These are phyloP conservation scores for Pogonocichla stellata DNA, from an alignment of 2,113 vertebrate species.

Conservation along the genomic window DNA sequence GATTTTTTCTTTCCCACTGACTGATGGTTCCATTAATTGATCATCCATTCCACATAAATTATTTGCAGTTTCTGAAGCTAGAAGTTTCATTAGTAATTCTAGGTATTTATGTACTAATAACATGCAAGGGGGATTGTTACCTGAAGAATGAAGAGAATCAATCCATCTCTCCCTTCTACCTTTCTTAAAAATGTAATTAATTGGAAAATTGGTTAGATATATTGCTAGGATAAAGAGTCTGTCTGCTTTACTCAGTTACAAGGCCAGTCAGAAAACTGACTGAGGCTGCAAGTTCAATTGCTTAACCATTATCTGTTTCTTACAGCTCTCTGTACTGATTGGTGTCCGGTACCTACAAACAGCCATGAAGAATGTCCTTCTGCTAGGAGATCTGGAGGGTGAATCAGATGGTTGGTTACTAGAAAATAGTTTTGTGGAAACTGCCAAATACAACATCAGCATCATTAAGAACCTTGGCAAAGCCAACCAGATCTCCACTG, in stretches of 20 bases:
- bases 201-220: not conserved
- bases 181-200: not conserved
- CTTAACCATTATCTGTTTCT: not conserved
- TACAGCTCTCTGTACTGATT: constrained; percentile 82
- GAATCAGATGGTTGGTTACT: constrained; percentile 88
- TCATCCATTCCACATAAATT: not conserved
- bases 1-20: not conserved
- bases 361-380: constrained; percentile 82
- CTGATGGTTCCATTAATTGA: not conserved
- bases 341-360: constrained; percentile 90
- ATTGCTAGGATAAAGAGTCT: not conserved
- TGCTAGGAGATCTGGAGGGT: constrained; percentile 77
- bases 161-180: not conserved
- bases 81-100: not conserved
- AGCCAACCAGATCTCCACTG: constrained; percentile 79
- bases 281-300: not conserved
- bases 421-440: constrained; percentile 85
- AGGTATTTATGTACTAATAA: not conserved
- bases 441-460: constrained; percentile 81
- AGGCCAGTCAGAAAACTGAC: not conserved
- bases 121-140: not conserved
- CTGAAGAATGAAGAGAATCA: not conserved
- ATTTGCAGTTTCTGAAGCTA: not conserved
- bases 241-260: not conserved
- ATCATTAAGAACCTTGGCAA: constrained; percentile 86